Percentiles rank a stretch among this genome's conserved stretches.
Evolutionary conservation across 1,140 invertebrate species (phyloP).

Genomic region (Drosophila lini): DNA sequence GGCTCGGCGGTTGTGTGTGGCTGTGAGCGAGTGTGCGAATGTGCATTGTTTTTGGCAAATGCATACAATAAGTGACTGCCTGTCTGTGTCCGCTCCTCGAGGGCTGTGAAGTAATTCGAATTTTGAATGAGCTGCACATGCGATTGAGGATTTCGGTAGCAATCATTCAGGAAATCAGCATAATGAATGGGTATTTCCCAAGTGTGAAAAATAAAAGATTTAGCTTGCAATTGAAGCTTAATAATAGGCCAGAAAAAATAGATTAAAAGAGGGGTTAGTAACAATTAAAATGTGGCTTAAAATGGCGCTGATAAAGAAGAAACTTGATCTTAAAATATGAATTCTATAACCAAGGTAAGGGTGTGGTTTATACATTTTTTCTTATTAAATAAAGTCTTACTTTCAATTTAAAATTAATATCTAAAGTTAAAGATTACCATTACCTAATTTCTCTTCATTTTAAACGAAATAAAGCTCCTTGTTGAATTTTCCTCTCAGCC

Average conservation of each 20-base stretch:
- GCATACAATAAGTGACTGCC: constrained; percentile 31
- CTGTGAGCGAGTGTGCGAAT: constrained; percentile 7
- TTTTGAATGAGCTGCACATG: constrained; percentile 38
- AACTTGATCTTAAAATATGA: neutral
- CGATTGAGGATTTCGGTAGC: constrained; percentile 23
- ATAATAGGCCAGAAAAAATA: no score
- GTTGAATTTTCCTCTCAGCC: constrained; percentile 3
- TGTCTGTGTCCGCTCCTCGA: constrained; percentile 13
- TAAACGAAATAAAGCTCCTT: neutral
- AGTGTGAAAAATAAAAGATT: constrained; percentile 14
- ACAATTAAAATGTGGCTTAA: no score
- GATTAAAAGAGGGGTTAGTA: neutral
- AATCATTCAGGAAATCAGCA: constrained; percentile 4
- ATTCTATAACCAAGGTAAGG: no score
- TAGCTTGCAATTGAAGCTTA: neutral
- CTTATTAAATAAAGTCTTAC: no score
- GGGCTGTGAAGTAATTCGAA: constrained; percentile 38
- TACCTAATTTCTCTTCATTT: no score
- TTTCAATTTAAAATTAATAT: no score
- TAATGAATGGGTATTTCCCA: neutral
- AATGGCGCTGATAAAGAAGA: neutral
- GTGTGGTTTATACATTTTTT: no score
- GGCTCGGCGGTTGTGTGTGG: constrained; percentile 4
- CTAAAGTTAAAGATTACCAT: no score
- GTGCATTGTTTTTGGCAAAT: constrained; percentile 59